These are phyloP conservation scores for Enteromius thamalakanensis DNA, from an alignment of 2,797 vertebrate species.

Conservation along the genomic window DNA sequence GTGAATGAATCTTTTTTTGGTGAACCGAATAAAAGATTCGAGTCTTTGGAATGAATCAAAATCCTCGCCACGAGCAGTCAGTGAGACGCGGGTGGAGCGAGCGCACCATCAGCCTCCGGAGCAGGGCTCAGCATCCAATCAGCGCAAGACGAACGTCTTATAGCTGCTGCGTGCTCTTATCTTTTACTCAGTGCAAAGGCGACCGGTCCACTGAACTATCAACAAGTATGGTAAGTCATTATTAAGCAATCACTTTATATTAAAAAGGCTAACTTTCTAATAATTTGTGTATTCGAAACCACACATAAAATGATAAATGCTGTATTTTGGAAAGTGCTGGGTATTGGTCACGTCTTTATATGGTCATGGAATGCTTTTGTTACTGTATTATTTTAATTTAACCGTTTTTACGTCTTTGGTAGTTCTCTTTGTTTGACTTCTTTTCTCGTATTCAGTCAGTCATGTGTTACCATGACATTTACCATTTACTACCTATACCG, in stretches of 20 bases:
- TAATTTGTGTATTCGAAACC: background rate
- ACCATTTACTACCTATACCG: background rate
- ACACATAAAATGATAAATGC: background rate
- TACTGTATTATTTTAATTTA: background rate
- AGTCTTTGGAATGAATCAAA: background rate
- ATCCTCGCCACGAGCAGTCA: background rate
- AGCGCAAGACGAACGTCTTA: conserved; percentile 35
- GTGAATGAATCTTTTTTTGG: background rate
- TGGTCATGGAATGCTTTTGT: background rate
- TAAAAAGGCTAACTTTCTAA: background rate
- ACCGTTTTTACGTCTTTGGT: background rate
- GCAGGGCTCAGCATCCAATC: conserved; percentile 51
- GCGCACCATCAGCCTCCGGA: conserved; percentile 17
- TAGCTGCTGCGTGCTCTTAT: conserved; percentile 8
- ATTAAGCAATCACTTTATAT: background rate
- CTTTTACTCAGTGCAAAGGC: conserved; percentile 25
- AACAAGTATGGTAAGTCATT: conserved; percentile 49
- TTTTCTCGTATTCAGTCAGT: background rate
- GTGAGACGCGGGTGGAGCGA: conserved; percentile 19
- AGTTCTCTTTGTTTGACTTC: background rate
- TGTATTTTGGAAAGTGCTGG: background rate
- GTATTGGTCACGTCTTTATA: background rate
- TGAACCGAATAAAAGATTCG: conserved; percentile 4
- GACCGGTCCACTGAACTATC: conserved; percentile 28
- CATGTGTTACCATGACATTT: background rate